Evolutionary conservation across 2,113 vertebrate genomes (phyloP), one percentile per base, ranked within the genome.

Genomic region (Forbesichthys agassizii): DNA sequence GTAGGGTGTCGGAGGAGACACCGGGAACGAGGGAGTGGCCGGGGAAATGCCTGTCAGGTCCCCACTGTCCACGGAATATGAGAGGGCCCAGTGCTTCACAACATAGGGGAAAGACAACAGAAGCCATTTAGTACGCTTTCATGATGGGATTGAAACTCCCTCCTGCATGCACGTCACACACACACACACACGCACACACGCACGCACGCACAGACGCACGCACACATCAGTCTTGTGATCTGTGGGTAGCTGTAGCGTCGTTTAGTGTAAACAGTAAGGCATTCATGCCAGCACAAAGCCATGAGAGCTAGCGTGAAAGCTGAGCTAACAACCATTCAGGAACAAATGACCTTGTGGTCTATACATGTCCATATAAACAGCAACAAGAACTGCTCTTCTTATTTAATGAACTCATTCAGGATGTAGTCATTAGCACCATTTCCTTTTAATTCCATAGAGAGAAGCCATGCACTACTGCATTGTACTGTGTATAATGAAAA

Each of bases 1-100:
- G 0, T 95, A 96, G 0, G 94, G 88, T 0, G 93, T 94, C 16
- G 93, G 92, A 10, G 96, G 94, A 59, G 94, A 93, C 70, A 96
- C 87, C 0, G 95, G 93, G 86, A 95, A 96, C 10, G 87, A 80
- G 1, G 95, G 93, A 3, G 93, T 95, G 0, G 89, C 47, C 0
- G 91, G 88, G 42, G 88, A 27, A 3, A 82, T 5, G 72, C 79
- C 86, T 75, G 77, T 71, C 12, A 69, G 86, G 48, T 79, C 81
- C 42, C 75, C 78, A 42, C 85, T 86, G n/a, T 64, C 62, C 48
- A 87, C 47, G 0, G 74, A 80, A 71, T 81, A 77, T 59, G 69
- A 77, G 54, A 87, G 51, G 69, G 72, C 49, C 3, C 60, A 49
- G 1, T 66, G 77, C 96, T 98, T 77, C 49, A 75, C 10, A 54